A percentile compares a stretch with the other conserved stretches of the same genome.
Evolutionary conservation across 30 jellyfish, hydroid and myxozoan genomes (phyloP).

Genomic region (Pelagia noctiluca): DNA sequence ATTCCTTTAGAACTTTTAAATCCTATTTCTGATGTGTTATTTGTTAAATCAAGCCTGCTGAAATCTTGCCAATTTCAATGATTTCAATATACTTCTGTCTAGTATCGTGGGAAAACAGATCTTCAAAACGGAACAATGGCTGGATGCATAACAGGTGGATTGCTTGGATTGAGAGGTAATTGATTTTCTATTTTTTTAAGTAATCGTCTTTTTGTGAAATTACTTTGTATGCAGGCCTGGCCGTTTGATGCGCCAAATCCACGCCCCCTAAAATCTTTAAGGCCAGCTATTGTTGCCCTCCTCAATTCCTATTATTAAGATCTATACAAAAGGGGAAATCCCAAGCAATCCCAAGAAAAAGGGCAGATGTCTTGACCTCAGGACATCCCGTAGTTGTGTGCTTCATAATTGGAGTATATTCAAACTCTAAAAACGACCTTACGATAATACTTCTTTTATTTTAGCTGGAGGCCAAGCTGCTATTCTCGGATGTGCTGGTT

Average conservation of each 20-base stretch:
- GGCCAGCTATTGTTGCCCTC: too few species aligned
- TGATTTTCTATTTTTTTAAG: neutral
- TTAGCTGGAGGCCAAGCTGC: constrained; percentile 99
- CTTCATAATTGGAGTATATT: neutral
- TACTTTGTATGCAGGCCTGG: neutral
- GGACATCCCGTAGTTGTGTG: neutral
- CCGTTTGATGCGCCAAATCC: neutral
- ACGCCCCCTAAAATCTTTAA: too few species aligned
- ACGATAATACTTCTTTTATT: neutral
- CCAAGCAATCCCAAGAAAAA: too few species aligned
- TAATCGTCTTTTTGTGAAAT: neutral
- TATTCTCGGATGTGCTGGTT: constrained; percentile 97
- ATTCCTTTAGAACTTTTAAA: too few species aligned
- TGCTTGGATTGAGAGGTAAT: constrained; percentile 91
- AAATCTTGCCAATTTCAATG: too few species aligned
- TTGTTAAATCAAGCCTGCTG: too few species aligned
- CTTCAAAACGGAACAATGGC: constrained; percentile 98
- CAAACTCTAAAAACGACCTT: neutral
- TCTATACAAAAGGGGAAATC: too few species aligned
- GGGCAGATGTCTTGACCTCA: too few species aligned
- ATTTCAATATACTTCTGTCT: neutral
- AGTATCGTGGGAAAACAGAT: constrained; percentile 95
- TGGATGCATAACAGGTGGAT: constrained; percentile 98
- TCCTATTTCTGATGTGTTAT: too few species aligned
- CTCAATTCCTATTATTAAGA: too few species aligned